Percentiles rank a stretch among this genome's conserved stretches.
Conservation (phyloP, 2,113 vertebrate genomes). For the Motacilla tschutschensis region DNA sequence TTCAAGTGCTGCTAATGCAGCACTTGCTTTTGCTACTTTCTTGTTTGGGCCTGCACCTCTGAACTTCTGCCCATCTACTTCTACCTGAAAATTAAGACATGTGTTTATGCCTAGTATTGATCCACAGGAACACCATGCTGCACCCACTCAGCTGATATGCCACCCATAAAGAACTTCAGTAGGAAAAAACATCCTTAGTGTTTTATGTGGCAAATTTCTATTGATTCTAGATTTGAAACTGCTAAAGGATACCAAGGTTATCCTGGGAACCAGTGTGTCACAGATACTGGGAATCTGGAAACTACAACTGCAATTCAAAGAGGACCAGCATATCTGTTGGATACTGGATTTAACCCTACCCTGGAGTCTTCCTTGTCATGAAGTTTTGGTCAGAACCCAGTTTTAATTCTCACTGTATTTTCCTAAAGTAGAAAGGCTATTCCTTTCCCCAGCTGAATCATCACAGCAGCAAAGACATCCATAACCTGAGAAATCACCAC, state of each 20-base stretch:
- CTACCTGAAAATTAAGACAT: constrained; percentile 82
- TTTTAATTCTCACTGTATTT: not conserved
- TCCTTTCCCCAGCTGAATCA: not conserved
- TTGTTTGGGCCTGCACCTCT: constrained; percentile 97
- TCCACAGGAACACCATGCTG: not conserved
- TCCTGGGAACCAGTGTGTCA: not conserved
- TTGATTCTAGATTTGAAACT: not conserved
- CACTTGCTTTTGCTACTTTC: constrained; percentile 98
- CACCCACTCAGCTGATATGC: not conserved
- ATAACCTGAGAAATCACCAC: not conserved
- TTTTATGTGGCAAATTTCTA: not conserved
- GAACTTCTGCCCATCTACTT: constrained; percentile 98
- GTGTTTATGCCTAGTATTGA: not conserved
- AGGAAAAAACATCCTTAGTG: not conserved
- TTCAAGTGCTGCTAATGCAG: constrained; percentile 92
- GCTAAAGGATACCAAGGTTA: not conserved
- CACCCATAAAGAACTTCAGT: not conserved
- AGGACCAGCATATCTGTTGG: not conserved
- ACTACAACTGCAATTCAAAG: not conserved
- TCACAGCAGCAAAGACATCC: not conserved
- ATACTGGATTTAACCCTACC: not conserved
- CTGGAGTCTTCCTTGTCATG: not conserved
- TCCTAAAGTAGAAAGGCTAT: not conserved
- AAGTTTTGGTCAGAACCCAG: not conserved
- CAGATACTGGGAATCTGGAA: not conserved